These are phyloP conservation scores for Drosophila orena DNA, from an alignment of 1,140 invertebrate genomes.

Conservation along the genomic window DNA sequence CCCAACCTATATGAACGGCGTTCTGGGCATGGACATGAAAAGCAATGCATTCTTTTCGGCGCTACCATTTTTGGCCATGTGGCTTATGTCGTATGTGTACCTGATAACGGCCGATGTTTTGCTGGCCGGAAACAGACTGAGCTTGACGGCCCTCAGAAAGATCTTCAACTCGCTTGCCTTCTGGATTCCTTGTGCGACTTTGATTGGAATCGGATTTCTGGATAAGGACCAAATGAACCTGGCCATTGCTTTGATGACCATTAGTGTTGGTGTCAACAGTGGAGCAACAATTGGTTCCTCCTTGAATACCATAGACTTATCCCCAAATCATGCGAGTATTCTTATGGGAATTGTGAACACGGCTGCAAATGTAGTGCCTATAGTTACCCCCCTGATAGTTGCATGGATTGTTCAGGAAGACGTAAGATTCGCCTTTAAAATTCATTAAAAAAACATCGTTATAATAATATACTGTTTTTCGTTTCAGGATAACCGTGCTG, in stretches of 20 bases:
- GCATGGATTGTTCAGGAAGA: constrained; percentile 87
- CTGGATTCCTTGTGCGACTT: constrained; percentile 86
- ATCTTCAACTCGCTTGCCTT: constrained; percentile 88
- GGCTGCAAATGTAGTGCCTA: constrained; percentile 89
- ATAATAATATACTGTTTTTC: not conserved
- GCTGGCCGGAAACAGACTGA: constrained; percentile 41
- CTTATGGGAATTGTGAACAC: constrained; percentile 90
- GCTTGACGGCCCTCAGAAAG: constrained; percentile 86
- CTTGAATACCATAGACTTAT: constrained; percentile 90
- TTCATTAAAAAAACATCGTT: not conserved
- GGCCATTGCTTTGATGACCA: constrained; percentile 87
- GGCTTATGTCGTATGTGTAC: constrained; percentile 87
- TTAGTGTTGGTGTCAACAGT: constrained; percentile 92
- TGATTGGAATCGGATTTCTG: constrained; percentile 88
- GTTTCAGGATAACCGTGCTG: constrained; percentile 85
- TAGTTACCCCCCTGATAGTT: constrained; percentile 88
- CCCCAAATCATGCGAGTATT: constrained; percentile 91
- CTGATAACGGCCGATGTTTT: constrained; percentile 85
- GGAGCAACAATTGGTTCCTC: constrained; percentile 90
- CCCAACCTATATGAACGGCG: constrained; percentile 93
- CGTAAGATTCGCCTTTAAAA: constrained; percentile 79
- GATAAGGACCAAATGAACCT: constrained; percentile 85
- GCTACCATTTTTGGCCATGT: constrained; percentile 91
- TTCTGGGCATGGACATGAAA: constrained; percentile 92
- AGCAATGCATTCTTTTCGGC: constrained; percentile 90